Evolutionary conservation across 2,797 vertebrate genomes (phyloP).

Genomic region (Natrix natrix): DNA sequence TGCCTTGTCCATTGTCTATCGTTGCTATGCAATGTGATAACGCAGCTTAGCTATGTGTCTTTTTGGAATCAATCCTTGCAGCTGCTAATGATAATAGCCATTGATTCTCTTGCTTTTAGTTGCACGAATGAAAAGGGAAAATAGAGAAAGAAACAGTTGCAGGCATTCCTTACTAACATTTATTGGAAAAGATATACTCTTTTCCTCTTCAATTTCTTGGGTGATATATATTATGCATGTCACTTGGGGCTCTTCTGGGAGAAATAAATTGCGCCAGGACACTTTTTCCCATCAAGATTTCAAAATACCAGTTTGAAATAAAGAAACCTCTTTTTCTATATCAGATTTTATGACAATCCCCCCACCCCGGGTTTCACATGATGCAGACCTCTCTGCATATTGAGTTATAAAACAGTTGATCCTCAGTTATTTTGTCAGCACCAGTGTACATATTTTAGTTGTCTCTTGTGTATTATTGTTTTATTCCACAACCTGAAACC

Average conservation of each 20-base stretch:
- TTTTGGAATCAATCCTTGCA: not conserved
- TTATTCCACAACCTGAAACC: not conserved
- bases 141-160: not conserved
- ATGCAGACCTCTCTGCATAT: not conserved
- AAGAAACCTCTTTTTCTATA: not conserved
- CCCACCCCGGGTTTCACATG: not conserved
- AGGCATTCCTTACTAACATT: not conserved
- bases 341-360: not conserved
- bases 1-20: not conserved
- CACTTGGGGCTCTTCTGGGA: not conserved
- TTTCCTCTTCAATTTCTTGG: not conserved
- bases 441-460: not conserved
- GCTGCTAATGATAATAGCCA: not conserved
- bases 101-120: not conserved
- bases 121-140: not conserved
- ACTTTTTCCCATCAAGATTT: not conserved
- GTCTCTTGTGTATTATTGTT: too few relatives aligned
- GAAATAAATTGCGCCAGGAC: not conserved
- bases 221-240: not conserved
- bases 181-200: not conserved
- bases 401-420: not conserved
- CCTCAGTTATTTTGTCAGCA: not conserved
- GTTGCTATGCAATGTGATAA: slow-evolving; percentile 8
- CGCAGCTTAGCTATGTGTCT: not conserved
- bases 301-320: not conserved